Conservation (phyloP, 2,113 vertebrate species). For the Sceloporus tristichus region DNA sequence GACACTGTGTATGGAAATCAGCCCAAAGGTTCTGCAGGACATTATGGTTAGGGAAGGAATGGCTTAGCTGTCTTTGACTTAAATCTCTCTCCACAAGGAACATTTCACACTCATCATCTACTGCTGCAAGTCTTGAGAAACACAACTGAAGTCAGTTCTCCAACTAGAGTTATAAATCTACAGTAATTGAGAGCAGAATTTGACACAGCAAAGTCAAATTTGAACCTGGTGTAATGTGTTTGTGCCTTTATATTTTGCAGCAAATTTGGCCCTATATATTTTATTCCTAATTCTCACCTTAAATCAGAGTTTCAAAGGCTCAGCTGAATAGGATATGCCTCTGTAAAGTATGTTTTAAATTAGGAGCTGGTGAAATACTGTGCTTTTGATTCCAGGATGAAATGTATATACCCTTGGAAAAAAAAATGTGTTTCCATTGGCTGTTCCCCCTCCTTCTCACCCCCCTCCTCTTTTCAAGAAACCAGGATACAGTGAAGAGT, state of each 20-base stretch:
- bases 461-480: constrained; percentile 48
- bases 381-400: constrained; percentile 65
- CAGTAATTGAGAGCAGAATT: constrained; percentile 20
- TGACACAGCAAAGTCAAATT: constrained; percentile 58
- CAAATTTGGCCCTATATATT: constrained; percentile 61
- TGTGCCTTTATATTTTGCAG: constrained; percentile 70
- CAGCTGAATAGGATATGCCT: constrained; percentile 69
- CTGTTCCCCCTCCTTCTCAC: constrained; percentile 55
- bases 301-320: constrained; percentile 74
- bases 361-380: constrained; percentile 68
- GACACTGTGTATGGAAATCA: background rate
- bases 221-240: constrained; percentile 62
- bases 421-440: constrained; percentile 70
- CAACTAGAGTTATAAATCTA: constrained; percentile 53
- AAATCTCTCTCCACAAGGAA: background rate
- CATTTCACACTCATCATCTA: constrained; percentile 35
- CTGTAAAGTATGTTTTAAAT: constrained; percentile 70
- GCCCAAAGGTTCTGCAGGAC: background rate
- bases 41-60: constrained; percentile 1
- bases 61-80: background rate
- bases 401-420: constrained; percentile 56
- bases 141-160: constrained; percentile 41
- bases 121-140: background rate
- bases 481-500: background rate
- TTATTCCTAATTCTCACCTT: constrained; percentile 73